These are phyloP conservation scores for Okapia johnstoni DNA, from an alignment of 2,113 vertebrate species.

Conservation along the genomic window DNA sequence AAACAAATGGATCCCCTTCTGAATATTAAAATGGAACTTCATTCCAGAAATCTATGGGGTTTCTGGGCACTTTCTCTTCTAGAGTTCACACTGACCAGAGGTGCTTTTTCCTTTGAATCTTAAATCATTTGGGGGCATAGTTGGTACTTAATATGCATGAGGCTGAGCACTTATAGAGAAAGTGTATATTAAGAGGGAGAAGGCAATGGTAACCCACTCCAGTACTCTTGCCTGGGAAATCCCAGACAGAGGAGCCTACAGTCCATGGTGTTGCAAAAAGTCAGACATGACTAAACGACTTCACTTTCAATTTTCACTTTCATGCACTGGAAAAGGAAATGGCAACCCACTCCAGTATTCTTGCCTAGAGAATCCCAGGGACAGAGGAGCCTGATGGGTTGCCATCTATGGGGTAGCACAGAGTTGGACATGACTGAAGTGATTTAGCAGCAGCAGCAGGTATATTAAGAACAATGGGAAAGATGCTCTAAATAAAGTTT, in stretches of 20 bases:
- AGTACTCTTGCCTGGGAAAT: neutral
- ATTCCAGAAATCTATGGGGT: neutral
- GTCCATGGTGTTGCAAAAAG: neutral
- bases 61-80: neutral
- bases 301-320: neutral
- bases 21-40: neutral
- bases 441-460: neutral
- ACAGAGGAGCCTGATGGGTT: neutral
- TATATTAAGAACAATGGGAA: neutral
- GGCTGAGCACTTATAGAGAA: neutral
- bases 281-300: fast-evolving
- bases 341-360: neutral
- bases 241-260: neutral
- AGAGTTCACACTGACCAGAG: neutral
- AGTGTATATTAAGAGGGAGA: neutral
- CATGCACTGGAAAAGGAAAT: neutral
- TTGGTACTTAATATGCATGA: neutral
- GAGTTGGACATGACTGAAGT: fast-evolving
- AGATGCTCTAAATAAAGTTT: neutral
- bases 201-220: neutral
- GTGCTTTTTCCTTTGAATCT: neutral
- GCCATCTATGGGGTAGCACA: fast-evolving
- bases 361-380: neutral
- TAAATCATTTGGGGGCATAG: neutral
- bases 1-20: neutral